These are phyloP conservation scores for Epinephelus moara DNA, from an alignment of 2,113 vertebrate species.

Conservation along the genomic window DNA sequence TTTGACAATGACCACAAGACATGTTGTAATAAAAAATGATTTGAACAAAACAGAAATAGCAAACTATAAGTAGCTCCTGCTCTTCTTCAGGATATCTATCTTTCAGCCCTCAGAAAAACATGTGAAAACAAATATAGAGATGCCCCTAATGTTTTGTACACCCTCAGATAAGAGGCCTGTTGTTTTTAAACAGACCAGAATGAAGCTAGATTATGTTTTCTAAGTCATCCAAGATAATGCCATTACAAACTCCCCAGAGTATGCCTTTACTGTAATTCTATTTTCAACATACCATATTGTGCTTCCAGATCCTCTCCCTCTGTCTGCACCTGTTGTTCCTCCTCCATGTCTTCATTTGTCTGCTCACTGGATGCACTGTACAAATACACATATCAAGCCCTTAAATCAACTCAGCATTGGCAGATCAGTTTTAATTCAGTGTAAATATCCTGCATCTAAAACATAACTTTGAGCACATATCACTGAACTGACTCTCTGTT, in stretches of 20 bases:
- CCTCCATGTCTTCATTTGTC: not conserved
- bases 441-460: not conserved
- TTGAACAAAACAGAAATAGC: not conserved
- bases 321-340: slow-evolving; percentile 6
- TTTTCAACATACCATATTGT: slow-evolving; percentile 34
- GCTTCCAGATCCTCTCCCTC: slow-evolving; percentile 2
- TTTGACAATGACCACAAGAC: not conserved
- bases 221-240: slow-evolving; percentile 17
- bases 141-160: not conserved
- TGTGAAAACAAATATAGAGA: no score
- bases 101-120: no score
- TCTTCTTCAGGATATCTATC: not conserved
- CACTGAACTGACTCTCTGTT: not conserved
- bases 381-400: slow-evolving; percentile 1
- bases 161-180: no score
- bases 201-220: not conserved
- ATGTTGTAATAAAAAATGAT: not conserved
- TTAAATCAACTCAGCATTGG: not conserved
- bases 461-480: not conserved
- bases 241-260: not conserved
- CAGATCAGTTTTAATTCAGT: not conserved
- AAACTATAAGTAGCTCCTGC: not conserved
- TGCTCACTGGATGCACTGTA: not conserved
- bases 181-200: not conserved
- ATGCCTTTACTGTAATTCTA: slow-evolving; percentile 26